Percentiles rank a stretch among this genome's conserved stretches.
These are phyloP conservation scores for Drosophila guanche DNA, from an alignment of 1,140 invertebrate genomes.

Conservation along the genomic window DNA sequence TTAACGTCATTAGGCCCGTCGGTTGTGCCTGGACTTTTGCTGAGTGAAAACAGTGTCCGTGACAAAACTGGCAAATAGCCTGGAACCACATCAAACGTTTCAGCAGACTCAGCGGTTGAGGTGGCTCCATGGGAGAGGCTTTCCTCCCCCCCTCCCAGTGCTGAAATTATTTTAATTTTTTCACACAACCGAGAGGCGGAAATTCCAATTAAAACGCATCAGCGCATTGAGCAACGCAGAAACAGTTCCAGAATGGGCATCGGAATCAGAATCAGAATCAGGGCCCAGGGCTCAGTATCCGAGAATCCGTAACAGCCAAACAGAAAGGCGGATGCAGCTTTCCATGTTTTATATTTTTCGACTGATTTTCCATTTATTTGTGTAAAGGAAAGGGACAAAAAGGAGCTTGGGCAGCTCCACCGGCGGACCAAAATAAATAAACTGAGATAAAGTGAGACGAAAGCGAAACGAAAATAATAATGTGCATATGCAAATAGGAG, in stretches of 20 bases:
- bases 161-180: constrained; percentile 75
- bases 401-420: background rate
- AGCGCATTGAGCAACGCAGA: constrained; percentile 44
- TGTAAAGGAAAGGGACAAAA: constrained; percentile 34
- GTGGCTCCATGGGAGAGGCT: background rate
- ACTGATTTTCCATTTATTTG: constrained; percentile 81
- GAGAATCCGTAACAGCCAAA: constrained; percentile 19
- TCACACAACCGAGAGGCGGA: constrained; percentile 66
- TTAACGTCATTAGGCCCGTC: constrained; percentile 41
- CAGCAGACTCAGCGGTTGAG: background rate
- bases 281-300: constrained; percentile 14
- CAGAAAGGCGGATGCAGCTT: constrained; percentile 38
- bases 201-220: constrained; percentile 82
- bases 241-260: background rate
- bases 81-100: constrained; percentile 11
- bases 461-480: constrained; percentile 72
- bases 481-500: constrained; percentile 77
- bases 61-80: constrained; percentile 53
- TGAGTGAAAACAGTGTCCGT: constrained; percentile 30
- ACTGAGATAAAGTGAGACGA: constrained; percentile 66
- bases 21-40: background rate
- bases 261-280: constrained; percentile 20
- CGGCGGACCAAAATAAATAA: constrained; percentile 65
- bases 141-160: background rate
- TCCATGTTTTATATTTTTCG: constrained; percentile 37